These are phyloP conservation scores for Labrus mixtus DNA, from an alignment of 2,113 vertebrate species.

Conservation along the genomic window DNA sequence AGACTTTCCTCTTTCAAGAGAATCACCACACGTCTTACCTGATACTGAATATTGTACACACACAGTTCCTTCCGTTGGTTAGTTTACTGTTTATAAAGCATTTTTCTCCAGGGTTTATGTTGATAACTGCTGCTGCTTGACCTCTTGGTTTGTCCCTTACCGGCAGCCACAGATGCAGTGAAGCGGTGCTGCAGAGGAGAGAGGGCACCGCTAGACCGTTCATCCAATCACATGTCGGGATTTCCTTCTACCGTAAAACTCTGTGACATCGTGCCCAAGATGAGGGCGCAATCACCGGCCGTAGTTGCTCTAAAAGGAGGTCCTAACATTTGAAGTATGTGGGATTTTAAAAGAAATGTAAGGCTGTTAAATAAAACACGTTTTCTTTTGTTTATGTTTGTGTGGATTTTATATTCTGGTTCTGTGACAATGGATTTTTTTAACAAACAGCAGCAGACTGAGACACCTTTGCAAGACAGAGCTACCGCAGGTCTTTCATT, in stretches of 20 bases:
- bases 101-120: background rate
- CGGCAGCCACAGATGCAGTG: slow-evolving; percentile 9
- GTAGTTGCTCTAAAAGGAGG: slow-evolving; percentile 11
- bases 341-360: background rate
- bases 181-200: background rate
- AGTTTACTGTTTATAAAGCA: slow-evolving; percentile 13
- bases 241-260: slow-evolving; percentile 65
- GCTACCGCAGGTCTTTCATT: no score
- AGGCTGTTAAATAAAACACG: no score
- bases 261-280: background rate
- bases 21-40: slow-evolving; percentile 53
- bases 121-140: background rate
- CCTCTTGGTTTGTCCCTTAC: background rate
- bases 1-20: background rate
- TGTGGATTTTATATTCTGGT: no score
- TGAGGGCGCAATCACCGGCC: background rate
- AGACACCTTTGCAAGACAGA: no score
- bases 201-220: slow-evolving; percentile 2
- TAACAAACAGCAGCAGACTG: no score
- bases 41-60: background rate
- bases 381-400: no score
- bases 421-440: no score
- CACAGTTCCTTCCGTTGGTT: background rate
- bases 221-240: slow-evolving; percentile 67
- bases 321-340: background rate